A percentile compares a stretch with the other conserved stretches of the same genome.
Conservation (phyloP, 2,888 invertebrate genomes). For the Scaptomyza parva region DNA sequence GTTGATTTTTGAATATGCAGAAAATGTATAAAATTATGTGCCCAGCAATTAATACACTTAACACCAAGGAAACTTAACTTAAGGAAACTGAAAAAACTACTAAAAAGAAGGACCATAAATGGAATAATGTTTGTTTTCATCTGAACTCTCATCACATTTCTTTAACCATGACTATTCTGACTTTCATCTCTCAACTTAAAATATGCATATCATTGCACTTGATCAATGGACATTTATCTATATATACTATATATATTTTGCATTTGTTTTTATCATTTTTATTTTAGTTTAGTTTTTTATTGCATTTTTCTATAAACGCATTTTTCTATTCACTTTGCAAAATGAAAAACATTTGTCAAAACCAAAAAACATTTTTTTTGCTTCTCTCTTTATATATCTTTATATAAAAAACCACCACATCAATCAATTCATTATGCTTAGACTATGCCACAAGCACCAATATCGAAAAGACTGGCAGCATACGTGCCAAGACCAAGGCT, state of each 20-base stretch:
- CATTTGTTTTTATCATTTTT: constrained; percentile 32
- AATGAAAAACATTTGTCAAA: constrained; percentile 30
- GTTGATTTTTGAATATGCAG: constrained; percentile 21
- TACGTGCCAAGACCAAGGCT: constrained; percentile 85
- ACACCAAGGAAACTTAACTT: constrained; percentile 7
- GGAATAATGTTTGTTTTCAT: constrained; percentile 3
- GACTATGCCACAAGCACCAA: constrained; percentile 84
- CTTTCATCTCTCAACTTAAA: constrained; percentile 27
- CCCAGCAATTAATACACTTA: constrained; percentile 10
- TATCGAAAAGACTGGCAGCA: constrained; percentile 84
- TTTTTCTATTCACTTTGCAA: constrained; percentile 1
- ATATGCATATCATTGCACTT: constrained; percentile 33
- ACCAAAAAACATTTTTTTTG: constrained; percentile 32
- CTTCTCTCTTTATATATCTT: constrained; percentile 37
- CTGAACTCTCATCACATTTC: constrained; percentile 45
- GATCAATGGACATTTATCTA: constrained; percentile 4
- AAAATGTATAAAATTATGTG: not conserved
- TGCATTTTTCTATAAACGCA: constrained; percentile 15
- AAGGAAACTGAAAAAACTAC: too few species aligned
- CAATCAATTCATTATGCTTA: constrained; percentile 41
- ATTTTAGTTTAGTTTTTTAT: not conserved
- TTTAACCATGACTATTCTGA: constrained; percentile 14
- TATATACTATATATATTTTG: constrained; percentile 13
- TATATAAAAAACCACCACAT: constrained; percentile 19
- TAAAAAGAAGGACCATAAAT: not conserved